Conservation (phyloP, 35 echinoderm and acorn worm genomes). For the Patiria miniata region DNA sequence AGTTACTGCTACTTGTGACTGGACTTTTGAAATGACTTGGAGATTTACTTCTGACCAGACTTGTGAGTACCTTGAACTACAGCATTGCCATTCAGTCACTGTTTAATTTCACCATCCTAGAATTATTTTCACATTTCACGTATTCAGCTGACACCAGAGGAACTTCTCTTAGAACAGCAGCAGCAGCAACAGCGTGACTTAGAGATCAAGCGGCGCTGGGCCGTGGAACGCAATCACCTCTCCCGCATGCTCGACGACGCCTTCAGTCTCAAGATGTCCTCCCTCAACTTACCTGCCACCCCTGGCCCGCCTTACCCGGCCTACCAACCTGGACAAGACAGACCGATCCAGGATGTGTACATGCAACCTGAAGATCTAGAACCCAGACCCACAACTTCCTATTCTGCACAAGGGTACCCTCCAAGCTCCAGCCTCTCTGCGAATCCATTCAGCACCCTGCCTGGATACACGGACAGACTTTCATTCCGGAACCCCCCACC, state of each 20-base stretch:
- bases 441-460: not conserved
- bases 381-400: not conserved
- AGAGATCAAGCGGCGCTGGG: slow-evolving; percentile 10
- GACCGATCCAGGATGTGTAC: not conserved
- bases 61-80: too few species aligned
- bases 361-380: not conserved
- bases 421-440: not conserved
- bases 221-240: not conserved
- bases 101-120: too few species aligned
- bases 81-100: too few species aligned
- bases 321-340: not conserved
- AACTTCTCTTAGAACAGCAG: not conserved
- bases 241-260: slow-evolving; percentile 5
- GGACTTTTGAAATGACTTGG: too few species aligned
- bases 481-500: not conserved
- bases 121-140: not conserved
- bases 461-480: not conserved
- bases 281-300: not conserved
- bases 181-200: not conserved
- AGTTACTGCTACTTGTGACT: too few species aligned
- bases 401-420: not conserved
- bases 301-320: not conserved
- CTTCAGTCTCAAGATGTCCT: not conserved
- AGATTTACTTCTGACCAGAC: too few species aligned
- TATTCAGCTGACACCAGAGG: not conserved